Conservation (phyloP, 1,140 invertebrate genomes). For the Plectus sambesii region DNA sequence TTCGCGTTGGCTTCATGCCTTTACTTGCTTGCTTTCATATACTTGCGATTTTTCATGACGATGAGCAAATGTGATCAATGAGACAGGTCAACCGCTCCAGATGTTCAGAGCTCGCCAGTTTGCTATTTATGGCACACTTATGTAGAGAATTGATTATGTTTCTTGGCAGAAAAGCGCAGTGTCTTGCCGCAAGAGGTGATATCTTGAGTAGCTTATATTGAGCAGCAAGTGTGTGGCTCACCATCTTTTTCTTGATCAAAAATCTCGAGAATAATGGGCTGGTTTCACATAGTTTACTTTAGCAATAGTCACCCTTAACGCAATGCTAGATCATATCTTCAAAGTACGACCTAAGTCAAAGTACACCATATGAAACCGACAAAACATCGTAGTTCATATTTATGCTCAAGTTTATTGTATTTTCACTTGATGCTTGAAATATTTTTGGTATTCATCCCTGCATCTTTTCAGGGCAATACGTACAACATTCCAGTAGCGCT, state of each 20-base stretch:
- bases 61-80: too few species aligned
- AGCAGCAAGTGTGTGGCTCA: too few species aligned
- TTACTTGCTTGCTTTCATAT: constrained; percentile 24
- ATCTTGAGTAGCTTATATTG: too few species aligned
- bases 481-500: constrained; percentile 96
- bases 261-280: too few species aligned
- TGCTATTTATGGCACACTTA: not conserved
- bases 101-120: constrained; percentile 1
- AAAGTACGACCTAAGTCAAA: too few species aligned
- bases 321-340: too few species aligned
- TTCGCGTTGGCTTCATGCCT: constrained; percentile 11
- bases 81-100: not conserved
- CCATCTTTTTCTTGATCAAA: too few species aligned
- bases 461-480: constrained; percentile 54
- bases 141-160: constrained; percentile 3
- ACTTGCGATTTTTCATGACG: constrained; percentile 11
- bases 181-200: too few species aligned
- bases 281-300: too few species aligned
- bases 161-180: too few species aligned
- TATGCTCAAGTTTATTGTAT: not conserved
- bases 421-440: not conserved
- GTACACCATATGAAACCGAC: too few species aligned
- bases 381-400: constrained; percentile 3
- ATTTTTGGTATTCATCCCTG: constrained; percentile 6
- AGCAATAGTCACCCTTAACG: too few species aligned